These are phyloP conservation scores for Nansenia antarctica DNA, from an alignment of 2,113 vertebrate species.

Conservation along the genomic window DNA sequence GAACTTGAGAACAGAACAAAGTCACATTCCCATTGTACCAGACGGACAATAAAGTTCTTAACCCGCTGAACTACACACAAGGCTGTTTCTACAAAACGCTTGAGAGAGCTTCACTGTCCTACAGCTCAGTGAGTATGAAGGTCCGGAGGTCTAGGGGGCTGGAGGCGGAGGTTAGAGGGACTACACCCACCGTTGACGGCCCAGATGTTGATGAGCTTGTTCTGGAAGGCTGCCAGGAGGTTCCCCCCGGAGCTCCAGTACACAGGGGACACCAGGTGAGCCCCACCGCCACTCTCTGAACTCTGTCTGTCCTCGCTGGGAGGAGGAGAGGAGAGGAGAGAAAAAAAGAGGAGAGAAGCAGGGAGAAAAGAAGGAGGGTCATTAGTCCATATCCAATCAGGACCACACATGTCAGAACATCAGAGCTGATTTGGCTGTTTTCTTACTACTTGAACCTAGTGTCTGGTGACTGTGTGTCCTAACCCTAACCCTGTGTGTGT, in stretches of 20 bases:
- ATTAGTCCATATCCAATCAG: not conserved
- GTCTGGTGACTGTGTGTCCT: too few species aligned
- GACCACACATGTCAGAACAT: not conserved
- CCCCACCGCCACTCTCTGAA: constrained; percentile 59
- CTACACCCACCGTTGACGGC: constrained; percentile 69
- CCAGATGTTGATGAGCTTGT: constrained; percentile 79
- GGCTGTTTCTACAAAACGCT: not conserved
- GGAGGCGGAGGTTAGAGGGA: not conserved
- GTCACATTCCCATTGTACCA: not conserved
- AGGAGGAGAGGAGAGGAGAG: not conserved
- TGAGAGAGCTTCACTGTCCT: not conserved
- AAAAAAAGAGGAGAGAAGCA: too few species aligned
- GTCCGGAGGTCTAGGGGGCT: not conserved
- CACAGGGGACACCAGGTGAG: constrained; percentile 68
- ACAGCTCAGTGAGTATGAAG: not conserved
- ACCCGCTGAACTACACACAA: not conserved
- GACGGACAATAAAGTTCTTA: not conserved
- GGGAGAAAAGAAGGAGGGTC: not conserved
- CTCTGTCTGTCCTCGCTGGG: constrained; percentile 60
- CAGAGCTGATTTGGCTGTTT: too few species aligned
- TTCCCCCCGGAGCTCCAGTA: constrained; percentile 76
- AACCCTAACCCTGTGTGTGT: not conserved
- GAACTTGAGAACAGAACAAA: too few species aligned
- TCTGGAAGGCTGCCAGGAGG: constrained; percentile 76
- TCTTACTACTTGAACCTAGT: too few species aligned